phyloP scores from a whole-genome alignment of 2,113 vertebrate species.

The Erpornis zantholeuca region DNA sequence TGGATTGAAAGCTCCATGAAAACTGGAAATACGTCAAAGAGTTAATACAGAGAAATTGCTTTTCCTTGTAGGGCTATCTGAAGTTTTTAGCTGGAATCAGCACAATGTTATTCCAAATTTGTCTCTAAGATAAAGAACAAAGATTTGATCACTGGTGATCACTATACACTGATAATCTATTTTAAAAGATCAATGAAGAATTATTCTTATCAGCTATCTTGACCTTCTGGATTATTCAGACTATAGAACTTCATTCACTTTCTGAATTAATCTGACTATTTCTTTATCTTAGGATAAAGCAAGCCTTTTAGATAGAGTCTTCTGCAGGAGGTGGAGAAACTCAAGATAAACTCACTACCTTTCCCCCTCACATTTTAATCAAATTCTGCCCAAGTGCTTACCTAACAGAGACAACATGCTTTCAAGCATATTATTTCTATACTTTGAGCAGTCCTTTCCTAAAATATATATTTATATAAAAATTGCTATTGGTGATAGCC shows the following conservation, averaged over 20 bases:
- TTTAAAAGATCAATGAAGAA: not conserved
- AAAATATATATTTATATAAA: not conserved
- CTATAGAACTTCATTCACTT: not conserved
- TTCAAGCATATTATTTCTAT: not conserved
- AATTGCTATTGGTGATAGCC: not conserved
- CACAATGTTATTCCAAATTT: not conserved
- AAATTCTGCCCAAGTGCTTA: not conserved
- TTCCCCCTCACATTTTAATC: not conserved
- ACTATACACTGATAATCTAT: not conserved
- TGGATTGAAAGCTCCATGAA: not conserved
- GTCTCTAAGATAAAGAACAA: not conserved
- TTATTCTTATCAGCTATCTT: not conserved
- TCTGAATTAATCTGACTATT: not conserved
- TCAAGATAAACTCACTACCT: not conserved
- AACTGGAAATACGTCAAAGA: not conserved
- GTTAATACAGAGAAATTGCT: not conserved
- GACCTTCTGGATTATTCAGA: not conserved
- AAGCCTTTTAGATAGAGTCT: not conserved
- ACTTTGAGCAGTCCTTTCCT: not conserved
- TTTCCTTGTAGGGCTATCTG: not conserved
- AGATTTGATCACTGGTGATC: not conserved
- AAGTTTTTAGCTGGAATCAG: not conserved
- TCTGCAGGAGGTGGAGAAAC: not conserved
- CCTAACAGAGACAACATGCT: not conserved
- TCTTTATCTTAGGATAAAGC: not conserved